A percentile compares a stretch with the other conserved stretches of the same genome.
phyloP scores from a whole-genome alignment of 2,888 invertebrate species.

The Caenorhabditis sp. region DNA sequence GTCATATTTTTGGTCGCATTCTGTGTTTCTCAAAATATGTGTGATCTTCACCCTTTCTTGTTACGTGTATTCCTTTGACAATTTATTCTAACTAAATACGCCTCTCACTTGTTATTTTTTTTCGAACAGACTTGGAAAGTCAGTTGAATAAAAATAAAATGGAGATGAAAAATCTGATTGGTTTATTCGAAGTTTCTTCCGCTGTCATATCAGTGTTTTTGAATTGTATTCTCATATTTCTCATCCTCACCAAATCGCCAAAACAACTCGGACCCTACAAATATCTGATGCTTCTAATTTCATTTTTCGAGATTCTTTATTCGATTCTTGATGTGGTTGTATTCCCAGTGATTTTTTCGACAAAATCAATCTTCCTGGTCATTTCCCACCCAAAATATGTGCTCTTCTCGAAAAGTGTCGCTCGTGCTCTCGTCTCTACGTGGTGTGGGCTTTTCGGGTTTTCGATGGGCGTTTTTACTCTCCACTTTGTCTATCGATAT shows the following conservation, averaged over 20 bases:
- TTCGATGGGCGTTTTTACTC: neutral
- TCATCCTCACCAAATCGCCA: conserved; percentile 8
- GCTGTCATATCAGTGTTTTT: no score
- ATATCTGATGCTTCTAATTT: conserved; percentile 17
- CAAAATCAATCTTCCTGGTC: conserved; percentile 5
- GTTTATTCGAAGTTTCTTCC: no score
- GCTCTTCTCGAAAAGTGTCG: neutral
- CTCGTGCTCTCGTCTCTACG: neutral
- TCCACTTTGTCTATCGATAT: conserved; percentile 25
- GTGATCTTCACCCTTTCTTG: no score
- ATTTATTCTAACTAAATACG: no score
- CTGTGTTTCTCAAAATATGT: no score
- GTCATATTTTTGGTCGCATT: no score
- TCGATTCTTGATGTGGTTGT: conserved; percentile 9
- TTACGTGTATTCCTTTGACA: no score
- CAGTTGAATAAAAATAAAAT: no score
- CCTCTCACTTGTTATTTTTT: no score
- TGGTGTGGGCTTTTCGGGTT: neutral
- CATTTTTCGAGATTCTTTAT: conserved; percentile 11
- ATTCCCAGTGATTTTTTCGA: conserved; percentile 7
- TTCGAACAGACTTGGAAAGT: neutral
- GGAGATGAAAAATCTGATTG: no score
- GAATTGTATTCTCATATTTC: neutral
- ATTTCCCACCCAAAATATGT: neutral
- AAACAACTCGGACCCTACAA: conserved; percentile 12